phyloP scores from a whole-genome alignment of 2,113 vertebrate genomes.

The Syngnathus scovelli region DNA sequence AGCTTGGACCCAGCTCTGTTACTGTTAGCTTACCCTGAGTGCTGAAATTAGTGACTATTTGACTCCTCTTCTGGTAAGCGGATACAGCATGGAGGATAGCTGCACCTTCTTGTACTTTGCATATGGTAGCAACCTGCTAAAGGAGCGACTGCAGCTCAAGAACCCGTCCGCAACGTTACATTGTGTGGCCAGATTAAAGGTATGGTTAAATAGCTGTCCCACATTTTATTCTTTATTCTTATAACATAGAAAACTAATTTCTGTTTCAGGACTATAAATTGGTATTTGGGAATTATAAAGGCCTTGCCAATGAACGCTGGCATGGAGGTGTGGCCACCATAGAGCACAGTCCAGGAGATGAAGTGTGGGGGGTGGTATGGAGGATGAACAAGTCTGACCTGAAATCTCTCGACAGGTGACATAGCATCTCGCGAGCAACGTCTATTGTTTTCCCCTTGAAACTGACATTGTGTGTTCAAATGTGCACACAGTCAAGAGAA shows the following conservation, averaged over 20 bases:
- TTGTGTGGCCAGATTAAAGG: constrained; percentile 64
- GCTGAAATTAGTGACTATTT: not conserved
- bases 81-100: constrained; percentile 32
- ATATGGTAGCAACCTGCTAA: constrained; percentile 70
- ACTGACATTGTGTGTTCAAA: constrained; percentile 2
- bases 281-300: constrained; percentile 80
- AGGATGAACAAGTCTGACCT: constrained; percentile 77
- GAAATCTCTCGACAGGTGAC: constrained; percentile 78
- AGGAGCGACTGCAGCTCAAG: constrained; percentile 66
- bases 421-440: not conserved
- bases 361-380: constrained; percentile 92
- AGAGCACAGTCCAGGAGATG: constrained; percentile 76
- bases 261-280: constrained; percentile 79
- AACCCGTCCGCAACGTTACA: constrained; percentile 65
- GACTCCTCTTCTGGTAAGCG: constrained; percentile 7
- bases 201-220: constrained; percentile 9
- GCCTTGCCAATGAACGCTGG: constrained; percentile 77
- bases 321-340: constrained; percentile 86
- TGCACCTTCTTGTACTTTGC: constrained; percentile 69
- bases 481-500: constrained; percentile 78
- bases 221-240: not conserved
- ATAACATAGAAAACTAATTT: not conserved
- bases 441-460: not conserved
- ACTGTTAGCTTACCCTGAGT: not conserved
- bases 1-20: constrained; percentile 12